Evolutionary conservation across 2,888 invertebrate genomes (phyloP).

Genomic region (Opisthograptis luteolata): DNA sequence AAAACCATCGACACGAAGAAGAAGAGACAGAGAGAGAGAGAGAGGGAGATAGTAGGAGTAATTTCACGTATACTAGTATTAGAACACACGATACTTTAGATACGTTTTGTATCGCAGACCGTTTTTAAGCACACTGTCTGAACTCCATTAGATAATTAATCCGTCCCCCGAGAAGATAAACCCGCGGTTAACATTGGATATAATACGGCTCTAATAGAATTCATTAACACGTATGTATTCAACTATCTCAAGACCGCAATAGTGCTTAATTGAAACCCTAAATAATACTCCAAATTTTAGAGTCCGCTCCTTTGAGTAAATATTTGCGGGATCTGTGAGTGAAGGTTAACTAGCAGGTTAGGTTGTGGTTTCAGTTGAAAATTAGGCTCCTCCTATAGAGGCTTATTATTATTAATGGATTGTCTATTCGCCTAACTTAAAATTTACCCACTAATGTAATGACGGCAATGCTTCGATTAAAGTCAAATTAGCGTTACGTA

Average conservation of each 20-base stretch:
- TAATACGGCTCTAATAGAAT: slow-evolving; percentile 32
- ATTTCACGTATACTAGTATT: too few species aligned
- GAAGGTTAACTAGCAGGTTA: slow-evolving; percentile 16
- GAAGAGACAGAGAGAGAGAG: too few species aligned
- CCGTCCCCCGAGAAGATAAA: slow-evolving; percentile 41
- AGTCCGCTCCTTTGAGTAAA: slow-evolving; percentile 23
- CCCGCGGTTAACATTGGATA: slow-evolving; percentile 38
- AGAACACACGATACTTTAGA: slow-evolving; percentile 28
- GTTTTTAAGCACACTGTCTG: slow-evolving; percentile 21
- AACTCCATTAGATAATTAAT: slow-evolving; percentile 44
- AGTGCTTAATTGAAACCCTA: slow-evolving; percentile 30
- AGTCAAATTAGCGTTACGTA: too few species aligned
- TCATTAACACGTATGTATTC: slow-evolving; percentile 34
- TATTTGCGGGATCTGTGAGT: slow-evolving; percentile 23
- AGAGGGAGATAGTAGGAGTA: too few species aligned
- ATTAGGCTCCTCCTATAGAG: slow-evolving; percentile 1
- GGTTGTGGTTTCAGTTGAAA: slow-evolving; percentile 18
- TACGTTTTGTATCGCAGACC: slow-evolving; percentile 19
- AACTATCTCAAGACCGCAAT: slow-evolving; percentile 31
- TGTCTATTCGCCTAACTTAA: not conserved
- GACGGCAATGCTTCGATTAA: too few species aligned
- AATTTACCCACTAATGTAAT: too few species aligned
- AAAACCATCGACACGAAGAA: too few species aligned
- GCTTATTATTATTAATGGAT: slow-evolving; percentile 2
- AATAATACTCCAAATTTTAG: slow-evolving; percentile 25